Conservation (phyloP, 2,113 vertebrate genomes). For the Bos taurus region ARS-UCD2.0 NC_037329.1:77282001-77282500, state of each 20-base stretch:
- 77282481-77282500: neutral
- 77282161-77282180: constrained; percentile 10
- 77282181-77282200: constrained; percentile 14
- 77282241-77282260: neutral
- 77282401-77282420: neutral
- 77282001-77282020: neutral
- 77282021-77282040: constrained; percentile 3
- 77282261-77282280: constrained; percentile 10
- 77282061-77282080: neutral
- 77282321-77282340: neutral
- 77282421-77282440: neutral
- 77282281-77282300: neutral
- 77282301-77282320: neutral
- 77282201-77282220: constrained; percentile 4
- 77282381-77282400: neutral
- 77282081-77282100: constrained; percentile 20
- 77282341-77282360: neutral
- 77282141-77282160: constrained; percentile 5
- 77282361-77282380: neutral
- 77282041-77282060: neutral
- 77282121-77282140: constrained; percentile 10
- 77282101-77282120: neutral
- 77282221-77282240: neutral
- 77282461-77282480: neutral
- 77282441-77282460: neutral